A percentile compares a stretch with the other conserved stretches of the same genome.
Evolutionary conservation across 2,797 vertebrate species (phyloP).

Genomic region (Jordanella pulchra): DNA sequence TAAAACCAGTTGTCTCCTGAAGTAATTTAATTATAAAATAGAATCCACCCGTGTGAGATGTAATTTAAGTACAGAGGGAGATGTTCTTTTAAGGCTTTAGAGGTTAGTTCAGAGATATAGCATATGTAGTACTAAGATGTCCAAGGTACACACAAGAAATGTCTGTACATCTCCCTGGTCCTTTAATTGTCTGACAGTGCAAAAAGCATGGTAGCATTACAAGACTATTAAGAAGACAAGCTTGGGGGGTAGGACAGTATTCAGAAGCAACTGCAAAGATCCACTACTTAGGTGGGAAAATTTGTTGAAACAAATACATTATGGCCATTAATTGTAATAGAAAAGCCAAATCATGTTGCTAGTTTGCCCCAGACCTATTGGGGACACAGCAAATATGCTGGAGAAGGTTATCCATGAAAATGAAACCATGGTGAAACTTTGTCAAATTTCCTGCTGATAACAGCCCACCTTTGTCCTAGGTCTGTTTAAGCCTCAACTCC

Average conservation of each 20-base stretch:
- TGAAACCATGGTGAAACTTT: no score
- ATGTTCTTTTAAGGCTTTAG: background rate
- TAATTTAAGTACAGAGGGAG: background rate
- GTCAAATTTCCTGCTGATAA: no score
- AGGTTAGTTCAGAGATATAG: background rate
- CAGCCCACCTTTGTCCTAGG: no score
- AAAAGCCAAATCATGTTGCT: background rate
- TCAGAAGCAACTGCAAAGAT: background rate
- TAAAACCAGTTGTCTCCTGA: background rate
- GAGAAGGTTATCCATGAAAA: no score
- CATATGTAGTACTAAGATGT: background rate
- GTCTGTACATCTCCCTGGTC: no score
- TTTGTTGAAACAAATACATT: background rate
- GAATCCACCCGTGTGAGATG: background rate
- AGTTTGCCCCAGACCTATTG: no score
- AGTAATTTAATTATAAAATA: background rate
- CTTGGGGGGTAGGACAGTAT: no score
- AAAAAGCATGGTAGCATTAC: no score
- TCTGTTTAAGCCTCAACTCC: no score
- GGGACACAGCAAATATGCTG: no score
- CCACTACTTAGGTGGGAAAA: background rate
- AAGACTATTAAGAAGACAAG: background rate
- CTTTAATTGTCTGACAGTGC: no score
- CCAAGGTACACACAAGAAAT: no score
- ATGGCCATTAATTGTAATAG: background rate